Percentiles rank a stretch among this genome's conserved stretches.
phyloP scores from a whole-genome alignment of 2,797 vertebrate genomes.

The Darevskia nairensis region DNA sequence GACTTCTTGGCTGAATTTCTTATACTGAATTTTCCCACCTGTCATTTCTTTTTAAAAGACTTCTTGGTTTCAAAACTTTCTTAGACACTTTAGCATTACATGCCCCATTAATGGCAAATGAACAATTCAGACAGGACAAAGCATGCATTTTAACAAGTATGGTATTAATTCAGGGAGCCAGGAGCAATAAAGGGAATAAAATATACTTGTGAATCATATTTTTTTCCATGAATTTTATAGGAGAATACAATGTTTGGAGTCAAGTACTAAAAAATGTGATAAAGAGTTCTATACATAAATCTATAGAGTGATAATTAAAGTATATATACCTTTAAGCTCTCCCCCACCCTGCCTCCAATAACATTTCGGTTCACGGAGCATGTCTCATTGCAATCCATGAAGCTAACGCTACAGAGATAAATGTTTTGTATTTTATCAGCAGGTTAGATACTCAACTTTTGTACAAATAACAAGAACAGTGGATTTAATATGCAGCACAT shows the following conservation, averaged over 20 bases:
- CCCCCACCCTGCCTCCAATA: neutral
- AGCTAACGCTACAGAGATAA: neutral
- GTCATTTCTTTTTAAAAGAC: constrained; percentile 43
- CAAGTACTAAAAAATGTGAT: neutral
- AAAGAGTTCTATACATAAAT: neutral
- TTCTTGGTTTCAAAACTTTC: constrained; percentile 36
- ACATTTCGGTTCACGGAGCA: neutral
- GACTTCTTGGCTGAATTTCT: constrained; percentile 34
- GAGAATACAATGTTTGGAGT: neutral
- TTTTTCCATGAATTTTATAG: neutral
- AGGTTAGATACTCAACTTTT: constrained; percentile 12
- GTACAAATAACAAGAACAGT: neutral
- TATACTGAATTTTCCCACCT: constrained; percentile 40
- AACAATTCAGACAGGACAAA: neutral
- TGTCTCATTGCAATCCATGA: neutral
- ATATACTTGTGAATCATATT: constrained; percentile 1
- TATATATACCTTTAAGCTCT: constrained; percentile 13
- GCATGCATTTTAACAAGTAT: constrained; percentile 13
- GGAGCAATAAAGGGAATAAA: constrained; percentile 7
- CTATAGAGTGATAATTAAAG: neutral
- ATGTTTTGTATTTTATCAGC: constrained; percentile 10
- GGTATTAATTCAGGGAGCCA: constrained; percentile 3
- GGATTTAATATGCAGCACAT: constrained; percentile 16
- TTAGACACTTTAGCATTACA: constrained; percentile 18
- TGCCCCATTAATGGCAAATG: constrained; percentile 16